Percentiles rank a stretch among this genome's conserved stretches.
Evolutionary conservation across 2,888 invertebrate genomes (phyloP).

Genomic region (Eueremaeus valkanovi): DNA sequence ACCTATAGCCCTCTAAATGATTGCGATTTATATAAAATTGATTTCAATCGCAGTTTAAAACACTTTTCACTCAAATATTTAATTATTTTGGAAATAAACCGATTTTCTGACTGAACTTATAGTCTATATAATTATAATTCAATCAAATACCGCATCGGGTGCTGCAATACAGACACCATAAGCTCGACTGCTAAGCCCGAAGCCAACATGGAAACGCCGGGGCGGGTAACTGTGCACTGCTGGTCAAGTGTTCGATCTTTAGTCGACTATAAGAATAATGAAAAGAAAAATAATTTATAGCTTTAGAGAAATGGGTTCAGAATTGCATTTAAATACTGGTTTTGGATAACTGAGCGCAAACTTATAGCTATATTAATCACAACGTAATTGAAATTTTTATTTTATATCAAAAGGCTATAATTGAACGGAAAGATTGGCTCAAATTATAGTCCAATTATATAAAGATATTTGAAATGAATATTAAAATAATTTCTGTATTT

Average conservation of each 20-base stretch:
- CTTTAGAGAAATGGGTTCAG: not conserved
- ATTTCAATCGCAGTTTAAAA: not conserved
- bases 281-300: slow-evolving; percentile 19
- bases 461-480: too few species aligned
- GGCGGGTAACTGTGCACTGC: slow-evolving; percentile 95
- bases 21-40: not conserved
- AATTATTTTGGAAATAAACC: not conserved
- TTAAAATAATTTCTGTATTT: too few species aligned
- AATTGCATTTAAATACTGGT: too few species aligned
- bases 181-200: slow-evolving; percentile 87
- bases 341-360: too few species aligned
- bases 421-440: too few species aligned
- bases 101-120: too few species aligned
- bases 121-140: too few species aligned
- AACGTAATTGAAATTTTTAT: too few species aligned
- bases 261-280: slow-evolving; percentile 63
- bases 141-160: slow-evolving; percentile 68
- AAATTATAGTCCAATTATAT: too few species aligned
- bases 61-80: not conserved
- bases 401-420: too few species aligned
- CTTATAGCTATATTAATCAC: too few species aligned
- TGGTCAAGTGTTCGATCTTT: slow-evolving; percentile 90
- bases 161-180: slow-evolving; percentile 77
- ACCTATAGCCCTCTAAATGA: too few species aligned
- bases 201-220: slow-evolving; percentile 86